phyloP scores from a whole-genome alignment of 2,113 vertebrate genomes.

The Brachyistius frenatus region DNA sequence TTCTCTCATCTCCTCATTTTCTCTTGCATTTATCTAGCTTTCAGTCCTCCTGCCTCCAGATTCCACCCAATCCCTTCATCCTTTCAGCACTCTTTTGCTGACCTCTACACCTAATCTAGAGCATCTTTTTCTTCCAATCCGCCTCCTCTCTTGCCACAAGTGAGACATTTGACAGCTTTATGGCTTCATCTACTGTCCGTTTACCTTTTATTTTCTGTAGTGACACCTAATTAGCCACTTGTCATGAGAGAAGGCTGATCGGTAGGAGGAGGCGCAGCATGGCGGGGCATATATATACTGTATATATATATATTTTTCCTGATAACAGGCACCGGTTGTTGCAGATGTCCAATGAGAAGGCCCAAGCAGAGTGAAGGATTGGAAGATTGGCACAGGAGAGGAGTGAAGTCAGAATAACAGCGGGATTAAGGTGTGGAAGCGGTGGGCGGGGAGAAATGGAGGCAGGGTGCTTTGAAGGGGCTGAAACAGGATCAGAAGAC shows the following conservation, averaged over 20 bases:
- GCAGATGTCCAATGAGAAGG: slow-evolving; percentile 31
- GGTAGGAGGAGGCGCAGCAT: slow-evolving; percentile 28
- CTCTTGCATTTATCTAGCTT: slow-evolving; percentile 44
- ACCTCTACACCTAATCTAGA: slow-evolving; percentile 57
- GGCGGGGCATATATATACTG: background rate
- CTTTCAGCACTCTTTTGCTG: slow-evolving; percentile 40
- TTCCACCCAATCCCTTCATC: slow-evolving; percentile 46
- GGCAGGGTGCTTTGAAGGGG: slow-evolving; percentile 42
- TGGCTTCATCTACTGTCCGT: slow-evolving; percentile 56
- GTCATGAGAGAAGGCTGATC: slow-evolving; percentile 58
- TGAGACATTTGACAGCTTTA: slow-evolving; percentile 62
- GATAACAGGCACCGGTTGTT: slow-evolving; percentile 62
- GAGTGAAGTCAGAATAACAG: slow-evolving; percentile 50
- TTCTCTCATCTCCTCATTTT: slow-evolving; percentile 42
- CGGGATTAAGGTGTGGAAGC: slow-evolving; percentile 57
- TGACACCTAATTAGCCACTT: slow-evolving; percentile 75
- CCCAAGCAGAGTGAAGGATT: slow-evolving; percentile 1
- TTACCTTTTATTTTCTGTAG: slow-evolving; percentile 59
- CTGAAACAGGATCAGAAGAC: slow-evolving; percentile 48
- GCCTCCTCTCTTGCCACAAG: slow-evolving; percentile 42
- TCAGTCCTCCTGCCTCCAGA: slow-evolving; percentile 34
- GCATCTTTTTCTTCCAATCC: slow-evolving; percentile 45
- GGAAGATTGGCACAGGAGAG: slow-evolving; percentile 35
- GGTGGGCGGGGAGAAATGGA: slow-evolving; percentile 7
- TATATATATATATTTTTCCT: slow-evolving; percentile 33